These are phyloP conservation scores for Myxocyprinus asiaticus DNA, from an alignment of 2,113 vertebrate genomes.

Conservation along the genomic window DNA sequence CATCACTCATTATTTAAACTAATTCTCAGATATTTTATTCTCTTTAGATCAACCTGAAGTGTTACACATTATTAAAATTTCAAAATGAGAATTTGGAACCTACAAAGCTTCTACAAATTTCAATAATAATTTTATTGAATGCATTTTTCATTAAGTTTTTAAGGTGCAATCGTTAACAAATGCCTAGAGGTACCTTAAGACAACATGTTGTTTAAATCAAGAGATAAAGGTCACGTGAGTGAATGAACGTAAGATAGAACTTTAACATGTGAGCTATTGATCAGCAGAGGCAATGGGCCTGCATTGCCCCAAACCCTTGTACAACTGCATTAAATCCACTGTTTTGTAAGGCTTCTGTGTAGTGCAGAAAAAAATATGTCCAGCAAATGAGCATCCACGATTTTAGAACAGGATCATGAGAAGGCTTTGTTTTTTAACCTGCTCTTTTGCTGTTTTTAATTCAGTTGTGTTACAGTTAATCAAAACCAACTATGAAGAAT, in stretches of 20 bases:
- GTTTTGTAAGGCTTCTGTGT: background rate
- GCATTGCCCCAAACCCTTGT: conserved; percentile 17
- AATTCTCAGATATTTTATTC: background rate
- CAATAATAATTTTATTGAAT: background rate
- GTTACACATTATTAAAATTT: conserved; percentile 12
- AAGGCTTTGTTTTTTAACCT: background rate
- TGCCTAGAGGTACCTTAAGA: conserved; percentile 3
- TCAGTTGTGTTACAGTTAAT: background rate
- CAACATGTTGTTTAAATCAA: background rate
- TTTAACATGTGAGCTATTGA: conserved; percentile 3
- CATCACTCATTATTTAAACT: background rate
- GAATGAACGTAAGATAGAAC: conserved; percentile 5
- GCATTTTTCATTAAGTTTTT: background rate
- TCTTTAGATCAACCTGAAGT: background rate
- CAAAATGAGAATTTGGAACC: background rate
- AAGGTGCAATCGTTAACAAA: conserved; percentile 28
- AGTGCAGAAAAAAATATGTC: too few species aligned
- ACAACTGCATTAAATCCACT: background rate
- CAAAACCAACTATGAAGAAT: background rate
- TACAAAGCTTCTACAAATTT: background rate
- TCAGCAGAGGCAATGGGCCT: conserved; percentile 18
- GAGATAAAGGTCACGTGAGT: background rate
- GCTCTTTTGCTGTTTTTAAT: background rate
- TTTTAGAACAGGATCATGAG: background rate
- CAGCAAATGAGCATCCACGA: background rate